phyloP scores from a whole-genome alignment of 2,797 vertebrate species.

The Notolabrus celidotus region DNA sequence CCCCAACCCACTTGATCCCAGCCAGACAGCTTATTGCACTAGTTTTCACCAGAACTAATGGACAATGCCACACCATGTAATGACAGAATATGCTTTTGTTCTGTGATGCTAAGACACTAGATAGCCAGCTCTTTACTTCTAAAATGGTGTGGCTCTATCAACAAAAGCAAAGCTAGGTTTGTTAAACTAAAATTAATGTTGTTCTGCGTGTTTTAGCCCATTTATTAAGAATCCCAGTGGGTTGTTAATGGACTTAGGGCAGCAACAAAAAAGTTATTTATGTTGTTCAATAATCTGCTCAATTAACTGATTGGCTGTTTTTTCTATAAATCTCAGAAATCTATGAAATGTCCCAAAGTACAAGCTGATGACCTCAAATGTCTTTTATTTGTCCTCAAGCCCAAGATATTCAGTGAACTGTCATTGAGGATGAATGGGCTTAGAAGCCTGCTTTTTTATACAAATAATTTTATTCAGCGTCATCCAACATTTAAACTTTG shows the following conservation, averaged over 20 bases:
- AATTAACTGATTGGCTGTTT: background rate
- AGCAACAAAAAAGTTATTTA: background rate
- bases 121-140: background rate
- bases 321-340: background rate
- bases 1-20: constrained; percentile 59
- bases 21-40: constrained; percentile 66
- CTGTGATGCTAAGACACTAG: constrained; percentile 27
- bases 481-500: too few relatives aligned
- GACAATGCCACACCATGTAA: constrained; percentile 36
- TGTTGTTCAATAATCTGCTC: constrained; percentile 12
- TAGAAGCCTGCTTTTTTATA: background rate
- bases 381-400: background rate
- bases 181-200: background rate
- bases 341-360: background rate
- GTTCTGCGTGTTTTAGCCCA: constrained; percentile 66
- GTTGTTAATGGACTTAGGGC: too few relatives aligned
- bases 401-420: constrained; percentile 10
- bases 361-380: background rate
- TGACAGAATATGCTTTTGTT: constrained; percentile 17
- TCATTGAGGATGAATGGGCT: background rate
- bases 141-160: background rate
- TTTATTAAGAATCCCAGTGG: constrained; percentile 5
- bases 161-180: background rate
- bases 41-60: constrained; percentile 65
- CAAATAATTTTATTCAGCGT: background rate